These are phyloP conservation scores for Cydia strobilella DNA, from an alignment of 1,140 invertebrate species.

Conservation along the genomic window DNA sequence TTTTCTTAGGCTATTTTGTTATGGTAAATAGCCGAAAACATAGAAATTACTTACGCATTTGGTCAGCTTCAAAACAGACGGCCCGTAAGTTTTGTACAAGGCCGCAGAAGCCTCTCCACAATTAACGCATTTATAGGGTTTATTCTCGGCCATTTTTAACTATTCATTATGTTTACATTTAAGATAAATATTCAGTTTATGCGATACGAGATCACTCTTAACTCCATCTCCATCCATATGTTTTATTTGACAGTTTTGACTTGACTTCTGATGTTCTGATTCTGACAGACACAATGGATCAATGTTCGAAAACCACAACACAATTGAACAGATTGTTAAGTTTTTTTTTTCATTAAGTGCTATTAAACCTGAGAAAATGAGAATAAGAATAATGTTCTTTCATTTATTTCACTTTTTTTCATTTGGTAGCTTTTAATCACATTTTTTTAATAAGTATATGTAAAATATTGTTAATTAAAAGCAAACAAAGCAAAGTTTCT, in stretches of 20 bases:
- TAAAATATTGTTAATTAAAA: too few relatives aligned
- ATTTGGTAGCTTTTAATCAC: too few relatives aligned
- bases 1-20: not conserved
- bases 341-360: not conserved
- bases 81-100: slow-evolving; percentile 85
- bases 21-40: slow-evolving; percentile 29
- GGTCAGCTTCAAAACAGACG: slow-evolving; percentile 85
- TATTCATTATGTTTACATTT: not conserved
- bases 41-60: slow-evolving; percentile 84
- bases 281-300: not conserved
- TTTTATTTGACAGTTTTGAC: not conserved
- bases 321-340: not conserved
- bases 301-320: not conserved
- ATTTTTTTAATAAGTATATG: too few relatives aligned
- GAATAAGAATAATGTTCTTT: too few relatives aligned
- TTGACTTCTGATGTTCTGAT: not conserved
- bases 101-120: slow-evolving; percentile 83
- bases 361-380: too few relatives aligned
- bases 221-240: too few relatives aligned
- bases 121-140: slow-evolving; percentile 82
- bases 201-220: not conserved
- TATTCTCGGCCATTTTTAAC: slow-evolving; percentile 58
- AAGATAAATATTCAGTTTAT: not conserved
- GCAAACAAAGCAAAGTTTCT: too few relatives aligned
- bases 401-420: too few relatives aligned